These are phyloP conservation scores for Empidonax traillii DNA, from an alignment of 2,113 vertebrate genomes.

Conservation along the genomic window DNA sequence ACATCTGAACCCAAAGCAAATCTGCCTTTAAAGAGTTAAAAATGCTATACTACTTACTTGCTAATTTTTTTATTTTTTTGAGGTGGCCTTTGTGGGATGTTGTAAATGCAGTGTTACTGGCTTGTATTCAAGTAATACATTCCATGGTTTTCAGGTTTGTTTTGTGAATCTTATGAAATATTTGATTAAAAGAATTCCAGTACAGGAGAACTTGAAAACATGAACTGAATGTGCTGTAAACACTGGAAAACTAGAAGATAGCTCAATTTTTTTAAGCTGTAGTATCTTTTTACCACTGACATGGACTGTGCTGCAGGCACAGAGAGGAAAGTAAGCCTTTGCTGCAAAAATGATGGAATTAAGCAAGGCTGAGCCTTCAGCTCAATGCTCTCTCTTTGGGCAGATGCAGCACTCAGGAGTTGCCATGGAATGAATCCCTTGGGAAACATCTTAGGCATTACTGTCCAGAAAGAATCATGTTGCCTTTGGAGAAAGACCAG, in stretches of 20 bases:
- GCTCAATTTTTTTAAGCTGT: background rate
- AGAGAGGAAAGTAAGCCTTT: background rate
- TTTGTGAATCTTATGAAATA: background rate
- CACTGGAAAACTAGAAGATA: background rate
- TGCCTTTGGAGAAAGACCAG: background rate
- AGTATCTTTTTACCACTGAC: background rate
- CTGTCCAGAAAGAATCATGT: background rate
- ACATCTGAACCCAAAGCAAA: background rate
- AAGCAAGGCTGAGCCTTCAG: background rate
- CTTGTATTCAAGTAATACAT: background rate
- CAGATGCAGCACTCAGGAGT: background rate
- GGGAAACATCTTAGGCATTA: background rate
- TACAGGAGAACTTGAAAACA: background rate
- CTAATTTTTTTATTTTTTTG: background rate
- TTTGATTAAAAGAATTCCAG: background rate
- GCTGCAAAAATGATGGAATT: background rate
- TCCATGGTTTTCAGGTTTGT: rapidly evolving
- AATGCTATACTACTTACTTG: background rate
- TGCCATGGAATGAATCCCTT: background rate
- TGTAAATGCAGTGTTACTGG: background rate
- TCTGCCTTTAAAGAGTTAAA: background rate
- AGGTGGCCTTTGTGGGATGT: background rate
- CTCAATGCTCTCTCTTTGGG: background rate
- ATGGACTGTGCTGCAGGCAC: background rate
- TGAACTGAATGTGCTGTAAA: background rate